These are phyloP conservation scores for Kuschelorhynchus macadamiae DNA, from an alignment of 2,888 invertebrate genomes.

Conservation along the genomic window DNA sequence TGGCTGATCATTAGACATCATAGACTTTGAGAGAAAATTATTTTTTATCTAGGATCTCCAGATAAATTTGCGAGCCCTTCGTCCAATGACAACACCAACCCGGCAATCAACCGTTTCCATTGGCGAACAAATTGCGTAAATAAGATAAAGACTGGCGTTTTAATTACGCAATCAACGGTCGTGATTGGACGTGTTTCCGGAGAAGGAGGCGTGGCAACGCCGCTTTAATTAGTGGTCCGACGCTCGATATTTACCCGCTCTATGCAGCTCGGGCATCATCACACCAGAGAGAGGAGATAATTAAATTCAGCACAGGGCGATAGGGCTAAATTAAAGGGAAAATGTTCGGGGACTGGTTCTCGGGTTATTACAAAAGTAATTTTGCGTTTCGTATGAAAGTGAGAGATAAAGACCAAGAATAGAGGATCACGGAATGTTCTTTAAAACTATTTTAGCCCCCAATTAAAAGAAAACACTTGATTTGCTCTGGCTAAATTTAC, in stretches of 20 bases:
- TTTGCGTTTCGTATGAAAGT: no score
- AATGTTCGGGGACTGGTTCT: no score
- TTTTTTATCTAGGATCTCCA: no score
- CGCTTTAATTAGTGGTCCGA: conserved; percentile 65
- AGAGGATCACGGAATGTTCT: no score
- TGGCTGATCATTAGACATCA: no score
- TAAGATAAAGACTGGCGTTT: conserved; percentile 57
- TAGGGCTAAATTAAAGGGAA: not conserved
- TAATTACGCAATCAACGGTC: conserved; percentile 68
- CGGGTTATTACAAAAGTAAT: no score
- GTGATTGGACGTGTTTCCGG: conserved; percentile 60
- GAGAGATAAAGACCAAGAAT: no score
- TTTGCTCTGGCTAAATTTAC: no score
- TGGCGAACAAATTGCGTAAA: conserved; percentile 42
- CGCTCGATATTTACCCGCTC: conserved; percentile 25
- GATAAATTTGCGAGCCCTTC: not conserved
- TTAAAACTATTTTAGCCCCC: no score
- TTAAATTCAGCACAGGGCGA: not conserved
- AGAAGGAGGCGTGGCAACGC: conserved; percentile 59
- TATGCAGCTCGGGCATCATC: not conserved
- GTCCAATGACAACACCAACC: conserved; percentile 19
- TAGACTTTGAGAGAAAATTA: no score
- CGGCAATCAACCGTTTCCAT: conserved; percentile 22
- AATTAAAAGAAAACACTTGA: no score
- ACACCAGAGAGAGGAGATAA: not conserved